These are phyloP conservation scores for Drosophila rhopaloa DNA, from an alignment of 1,140 invertebrate genomes.

Conservation along the genomic window DNA sequence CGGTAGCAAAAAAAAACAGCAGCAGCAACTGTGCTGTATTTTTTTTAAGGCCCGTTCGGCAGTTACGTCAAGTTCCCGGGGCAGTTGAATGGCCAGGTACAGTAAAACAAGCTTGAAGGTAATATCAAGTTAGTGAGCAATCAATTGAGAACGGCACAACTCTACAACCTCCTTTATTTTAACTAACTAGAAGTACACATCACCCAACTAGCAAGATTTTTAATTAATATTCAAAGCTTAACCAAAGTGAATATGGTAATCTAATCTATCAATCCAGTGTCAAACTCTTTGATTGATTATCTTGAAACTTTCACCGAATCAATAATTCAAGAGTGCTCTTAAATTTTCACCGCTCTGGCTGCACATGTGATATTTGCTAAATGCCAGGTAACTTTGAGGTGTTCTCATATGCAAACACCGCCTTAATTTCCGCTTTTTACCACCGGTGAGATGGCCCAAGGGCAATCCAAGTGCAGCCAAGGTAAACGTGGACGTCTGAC, in stretches of 20 bases:
- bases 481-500: slow-evolving; percentile 25
- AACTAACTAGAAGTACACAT: neutral
- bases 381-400: slow-evolving; percentile 18
- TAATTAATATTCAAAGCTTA: neutral
- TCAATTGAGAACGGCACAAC: neutral
- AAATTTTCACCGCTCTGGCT: neutral
- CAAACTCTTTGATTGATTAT: slow-evolving; percentile 35
- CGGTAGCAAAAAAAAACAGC: slow-evolving; percentile 17
- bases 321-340: slow-evolving; percentile 21
- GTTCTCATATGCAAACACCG: slow-evolving; percentile 28
- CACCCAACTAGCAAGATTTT: neutral
- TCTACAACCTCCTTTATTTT: neutral
- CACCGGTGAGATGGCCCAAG: slow-evolving; percentile 12
- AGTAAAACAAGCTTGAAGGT: slow-evolving; percentile 1
- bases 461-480: slow-evolving; percentile 32
- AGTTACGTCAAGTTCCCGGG: slow-evolving; percentile 41
- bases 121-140: neutral
- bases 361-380: slow-evolving; percentile 17
- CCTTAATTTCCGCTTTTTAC: slow-evolving; percentile 22
- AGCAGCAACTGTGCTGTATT: slow-evolving; percentile 10
- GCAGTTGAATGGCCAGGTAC: slow-evolving; percentile 30
- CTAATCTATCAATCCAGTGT: slow-evolving; percentile 33
- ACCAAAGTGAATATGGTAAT: slow-evolving; percentile 1
- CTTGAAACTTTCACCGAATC: slow-evolving; percentile 33
- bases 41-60: slow-evolving; percentile 10